Percentiles rank a stretch among this genome's conserved stretches.
phyloP scores from a whole-genome alignment of 2,888 invertebrate genomes.

The Parnassius apollo region DNA sequence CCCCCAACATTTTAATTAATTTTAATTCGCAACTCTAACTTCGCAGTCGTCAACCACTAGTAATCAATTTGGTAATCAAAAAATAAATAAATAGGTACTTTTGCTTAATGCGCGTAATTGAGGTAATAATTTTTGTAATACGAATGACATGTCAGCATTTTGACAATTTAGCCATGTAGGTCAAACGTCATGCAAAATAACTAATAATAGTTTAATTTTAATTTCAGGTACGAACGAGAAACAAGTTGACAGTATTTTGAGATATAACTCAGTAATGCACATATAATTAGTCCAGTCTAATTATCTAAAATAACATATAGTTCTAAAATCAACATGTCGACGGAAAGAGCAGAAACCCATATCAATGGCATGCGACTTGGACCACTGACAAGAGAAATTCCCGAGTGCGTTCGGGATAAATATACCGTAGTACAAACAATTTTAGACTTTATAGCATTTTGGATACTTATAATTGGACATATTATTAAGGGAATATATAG shows the following conservation, averaged over 20 bases:
- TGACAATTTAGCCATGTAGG: constrained; percentile 6
- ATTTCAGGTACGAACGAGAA: constrained; percentile 22
- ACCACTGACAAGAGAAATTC: constrained; percentile 71
- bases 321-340: constrained; percentile 45
- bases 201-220: constrained; percentile 14
- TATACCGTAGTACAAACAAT: constrained; percentile 77
- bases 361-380: constrained; percentile 68
- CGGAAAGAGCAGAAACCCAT: constrained; percentile 64
- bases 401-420: constrained; percentile 73
- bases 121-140: neutral
- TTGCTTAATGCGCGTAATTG: neutral
- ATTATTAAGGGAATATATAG: constrained; percentile 81
- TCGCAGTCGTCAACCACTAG: too few species aligned
- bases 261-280: constrained; percentile 25
- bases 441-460: constrained; percentile 80
- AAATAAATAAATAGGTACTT: too few species aligned
- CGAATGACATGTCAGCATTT: constrained; percentile 6
- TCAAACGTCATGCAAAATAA: constrained; percentile 4
- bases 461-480: constrained; percentile 69
- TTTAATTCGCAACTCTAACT: too few species aligned
- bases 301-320: constrained; percentile 27
- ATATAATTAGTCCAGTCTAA: constrained; percentile 15
- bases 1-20: too few species aligned
- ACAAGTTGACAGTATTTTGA: constrained; percentile 4
- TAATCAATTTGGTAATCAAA: too few species aligned